Percentiles rank a stretch among this genome's conserved stretches.
Evolutionary conservation across 2,797 vertebrate species (phyloP).

Genomic region (Sandelia bainsii): DNA sequence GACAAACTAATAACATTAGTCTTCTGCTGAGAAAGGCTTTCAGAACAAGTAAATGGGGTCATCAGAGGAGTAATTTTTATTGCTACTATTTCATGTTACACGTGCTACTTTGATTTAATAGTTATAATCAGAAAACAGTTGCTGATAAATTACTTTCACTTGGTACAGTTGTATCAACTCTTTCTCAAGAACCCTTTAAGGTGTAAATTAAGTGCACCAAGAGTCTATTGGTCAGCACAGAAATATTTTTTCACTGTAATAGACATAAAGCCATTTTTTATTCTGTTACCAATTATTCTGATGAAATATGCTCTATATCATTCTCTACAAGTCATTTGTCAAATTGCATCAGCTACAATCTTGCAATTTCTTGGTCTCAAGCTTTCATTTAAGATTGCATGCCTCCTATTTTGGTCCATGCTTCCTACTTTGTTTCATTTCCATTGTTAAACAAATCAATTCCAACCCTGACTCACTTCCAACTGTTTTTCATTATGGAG

Average conservation of each 20-base stretch:
- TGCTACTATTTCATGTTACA: conserved; percentile 52
- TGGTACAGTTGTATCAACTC: conserved; percentile 1
- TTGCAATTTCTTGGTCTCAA: conserved; percentile 77
- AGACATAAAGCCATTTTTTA: conserved; percentile 49
- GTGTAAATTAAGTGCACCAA: conserved; percentile 36
- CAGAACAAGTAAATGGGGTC: conserved; percentile 59
- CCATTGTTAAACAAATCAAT: conserved; percentile 85
- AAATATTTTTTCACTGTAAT: conserved; percentile 53
- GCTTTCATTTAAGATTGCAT: conserved; percentile 74
- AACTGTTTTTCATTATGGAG: conserved; percentile 82
- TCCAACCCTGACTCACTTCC: conserved; percentile 80
- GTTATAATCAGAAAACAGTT: conserved; percentile 42
- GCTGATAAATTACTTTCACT: conserved; percentile 40
- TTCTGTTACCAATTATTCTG: conserved; percentile 68
- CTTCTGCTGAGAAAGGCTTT: conserved; percentile 64
- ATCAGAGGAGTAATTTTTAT: conserved; percentile 60
- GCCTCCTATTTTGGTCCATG: conserved; percentile 76
- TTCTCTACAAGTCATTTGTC: conserved; percentile 73
- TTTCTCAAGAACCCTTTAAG: conserved; percentile 23
- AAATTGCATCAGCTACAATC: conserved; percentile 74
- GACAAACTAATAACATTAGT: conserved; percentile 77
- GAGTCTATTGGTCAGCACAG: conserved; percentile 37
- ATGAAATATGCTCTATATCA: conserved; percentile 65
- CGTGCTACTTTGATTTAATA: conserved; percentile 53
- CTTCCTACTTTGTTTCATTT: conserved; percentile 83